Evolutionary conservation across 2,113 vertebrate genomes (phyloP).

Genomic region (Gadus macrocephalus): DNA sequence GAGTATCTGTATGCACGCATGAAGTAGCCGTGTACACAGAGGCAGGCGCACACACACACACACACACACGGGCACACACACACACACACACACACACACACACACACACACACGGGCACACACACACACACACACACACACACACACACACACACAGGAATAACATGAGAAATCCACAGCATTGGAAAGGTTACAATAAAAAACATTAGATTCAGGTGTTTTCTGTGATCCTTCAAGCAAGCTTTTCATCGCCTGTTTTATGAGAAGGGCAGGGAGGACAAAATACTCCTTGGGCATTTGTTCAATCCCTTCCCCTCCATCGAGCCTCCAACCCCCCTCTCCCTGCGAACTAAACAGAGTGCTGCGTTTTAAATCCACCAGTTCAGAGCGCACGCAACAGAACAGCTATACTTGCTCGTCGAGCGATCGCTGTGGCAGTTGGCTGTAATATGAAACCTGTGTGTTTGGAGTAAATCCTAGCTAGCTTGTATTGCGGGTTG

Average conservation of each 20-base stretch:
- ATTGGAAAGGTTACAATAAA: constrained; percentile 8
- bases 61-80: not conserved
- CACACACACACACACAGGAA: not conserved
- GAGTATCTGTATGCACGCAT: not conserved
- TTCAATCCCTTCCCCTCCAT: not conserved
- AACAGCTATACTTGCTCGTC: no score
- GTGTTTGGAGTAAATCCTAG: no score
- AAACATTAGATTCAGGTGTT: constrained; percentile 14
- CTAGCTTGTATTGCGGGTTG: no score
- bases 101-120: not conserved
- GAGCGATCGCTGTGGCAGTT: no score
- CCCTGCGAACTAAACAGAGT: not conserved
- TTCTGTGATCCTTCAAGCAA: not conserved
- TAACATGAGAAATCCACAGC: not conserved
- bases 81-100: not conserved
- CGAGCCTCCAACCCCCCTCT: not conserved
- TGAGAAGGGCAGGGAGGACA: not conserved
- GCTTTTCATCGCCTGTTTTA: constrained; percentile 16
- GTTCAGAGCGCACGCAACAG: no score
- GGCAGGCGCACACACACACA: not conserved
- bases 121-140: not conserved
- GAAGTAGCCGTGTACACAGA: constrained; percentile 11
- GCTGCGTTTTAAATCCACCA: no score
- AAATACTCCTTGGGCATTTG: not conserved
- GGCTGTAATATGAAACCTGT: no score